Base-by-base conservation (phyloP, 2,113 vertebrate genomes). In the Eudyptes chrysolophus region DNA sequence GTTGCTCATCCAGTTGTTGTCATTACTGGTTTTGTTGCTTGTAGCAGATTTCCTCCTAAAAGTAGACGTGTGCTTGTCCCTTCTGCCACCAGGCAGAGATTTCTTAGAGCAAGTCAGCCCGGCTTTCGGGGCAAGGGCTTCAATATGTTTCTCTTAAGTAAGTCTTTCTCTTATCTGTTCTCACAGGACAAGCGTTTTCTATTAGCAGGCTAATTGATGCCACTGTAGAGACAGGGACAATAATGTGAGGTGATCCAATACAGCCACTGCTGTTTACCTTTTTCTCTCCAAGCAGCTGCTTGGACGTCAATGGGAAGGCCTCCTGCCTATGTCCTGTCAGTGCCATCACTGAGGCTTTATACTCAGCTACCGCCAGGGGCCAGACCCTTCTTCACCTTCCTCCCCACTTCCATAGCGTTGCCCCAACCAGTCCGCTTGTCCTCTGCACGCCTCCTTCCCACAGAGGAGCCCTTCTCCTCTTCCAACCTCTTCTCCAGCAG, bases 371-470 rank as follows among this genome's bases (percentile, higher is more conserved):
- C 49, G 54, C n/a, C 55, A 60, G 16, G 14, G 22, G 22, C 13
- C 36, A 64, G 64, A 60, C 17, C 9, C 55, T 76, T 81, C 32
- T 32, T 62, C 20, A 64, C 6, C 27, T 46, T 64, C 36, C 32
- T 76, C 42, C 27, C 10, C 44, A 32, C 62, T 69, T 25, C n/a
- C 40, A 51, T 4, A 51, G 42, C 1, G 0, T 26, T 61, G 9
- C 16, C 34, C 16, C 19, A 57, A 8, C n/a, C 40, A 29, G 52
- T 21, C 40, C 30, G 10, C 6, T 1, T 25, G 11, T 44, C 22
- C 27, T 65, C 65, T 36, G 9, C 65, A 42, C 1, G 0, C 16
- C 24, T 55, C 13, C n/a, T n/a, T 54, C 40, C 34, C 6, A 0
- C 46, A 54, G 38, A 52, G 24, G 20, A 74, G 12, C 18, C 20